Percentiles rank a stretch among this genome's conserved stretches.
Conservation (phyloP, 2,888 invertebrate genomes). For the Orgyia antiqua region DNA sequence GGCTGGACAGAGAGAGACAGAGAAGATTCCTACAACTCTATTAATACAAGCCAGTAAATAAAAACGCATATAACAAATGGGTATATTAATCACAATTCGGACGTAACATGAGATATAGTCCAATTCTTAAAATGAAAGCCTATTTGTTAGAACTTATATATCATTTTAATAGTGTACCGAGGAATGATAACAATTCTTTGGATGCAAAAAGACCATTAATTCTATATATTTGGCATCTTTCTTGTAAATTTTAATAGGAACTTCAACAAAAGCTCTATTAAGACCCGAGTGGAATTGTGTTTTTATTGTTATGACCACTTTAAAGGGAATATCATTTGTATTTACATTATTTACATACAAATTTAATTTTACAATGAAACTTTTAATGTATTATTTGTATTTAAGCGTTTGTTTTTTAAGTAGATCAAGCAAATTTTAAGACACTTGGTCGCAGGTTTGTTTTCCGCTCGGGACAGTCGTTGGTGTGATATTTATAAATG, state of each 20-base stretch:
- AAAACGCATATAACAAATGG: too few relatives aligned
- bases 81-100: too few relatives aligned
- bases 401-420: too few relatives aligned
- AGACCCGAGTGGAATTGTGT: constrained; percentile 1
- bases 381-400: background rate
- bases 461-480: too few relatives aligned
- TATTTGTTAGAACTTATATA: constrained; percentile 15
- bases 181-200: constrained; percentile 9
- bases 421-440: too few relatives aligned
- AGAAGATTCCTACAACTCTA: too few relatives aligned
- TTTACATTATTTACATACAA: background rate
- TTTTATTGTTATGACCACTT: constrained; percentile 1
- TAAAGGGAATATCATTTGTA: background rate
- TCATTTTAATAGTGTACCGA: constrained; percentile 23
- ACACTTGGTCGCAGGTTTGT: too few relatives aligned
- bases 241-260: constrained; percentile 27
- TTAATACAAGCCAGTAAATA: too few relatives aligned
- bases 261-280: constrained; percentile 8
- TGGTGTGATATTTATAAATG: too few relatives aligned
- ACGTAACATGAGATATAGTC: constrained; percentile 10
- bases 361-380: too few relatives aligned
- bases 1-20: too few relatives aligned
- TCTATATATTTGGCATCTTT: constrained; percentile 19
- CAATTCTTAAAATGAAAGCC: constrained; percentile 7
- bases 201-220: constrained; percentile 20